These are phyloP conservation scores for Deilephila elpenor DNA, from an alignment of 2,888 invertebrate species.

Conservation along the genomic window DNA sequence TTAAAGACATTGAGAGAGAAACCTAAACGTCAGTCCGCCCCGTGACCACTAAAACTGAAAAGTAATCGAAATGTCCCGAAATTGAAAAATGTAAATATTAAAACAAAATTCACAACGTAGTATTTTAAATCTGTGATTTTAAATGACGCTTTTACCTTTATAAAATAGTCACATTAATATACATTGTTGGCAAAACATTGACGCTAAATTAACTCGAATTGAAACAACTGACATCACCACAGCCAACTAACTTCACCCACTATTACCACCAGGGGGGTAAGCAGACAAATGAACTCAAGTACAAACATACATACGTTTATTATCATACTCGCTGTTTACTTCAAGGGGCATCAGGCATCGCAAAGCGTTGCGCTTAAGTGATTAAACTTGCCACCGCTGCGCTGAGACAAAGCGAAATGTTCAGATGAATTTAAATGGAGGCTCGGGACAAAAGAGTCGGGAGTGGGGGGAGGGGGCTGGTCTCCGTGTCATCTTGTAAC, in stretches of 20 bases:
- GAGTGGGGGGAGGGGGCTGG: conserved; percentile 50
- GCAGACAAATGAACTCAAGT: conserved; percentile 59
- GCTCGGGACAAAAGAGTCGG: conserved; percentile 61
- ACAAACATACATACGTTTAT: conserved; percentile 58
- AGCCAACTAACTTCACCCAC: conserved; percentile 48
- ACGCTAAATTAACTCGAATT: neutral
- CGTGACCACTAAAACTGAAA: no score
- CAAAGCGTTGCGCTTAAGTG: conserved; percentile 71
- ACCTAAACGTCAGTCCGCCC: no score
- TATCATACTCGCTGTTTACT: conserved; percentile 62
- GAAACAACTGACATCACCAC: conserved; percentile 28
- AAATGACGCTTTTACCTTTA: no score
- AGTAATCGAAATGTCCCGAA: no score
- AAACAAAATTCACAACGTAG: no score
- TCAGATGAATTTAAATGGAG: conserved; percentile 79
- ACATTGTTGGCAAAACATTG: neutral
- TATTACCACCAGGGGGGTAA: conserved; percentile 44
- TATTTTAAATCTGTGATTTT: no score
- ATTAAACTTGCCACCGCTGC: conserved; percentile 75
- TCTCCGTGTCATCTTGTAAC: conserved; percentile 60
- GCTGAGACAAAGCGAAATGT: conserved; percentile 70
- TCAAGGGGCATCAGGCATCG: conserved; percentile 49
- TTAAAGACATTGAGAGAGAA: no score
- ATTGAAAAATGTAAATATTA: no score
- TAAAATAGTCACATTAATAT: no score